Percentiles rank a stretch among this genome's conserved stretches.
Evolutionary conservation across 2,113 vertebrate species (phyloP).

Genomic region (Turdus rufiventris): DNA sequence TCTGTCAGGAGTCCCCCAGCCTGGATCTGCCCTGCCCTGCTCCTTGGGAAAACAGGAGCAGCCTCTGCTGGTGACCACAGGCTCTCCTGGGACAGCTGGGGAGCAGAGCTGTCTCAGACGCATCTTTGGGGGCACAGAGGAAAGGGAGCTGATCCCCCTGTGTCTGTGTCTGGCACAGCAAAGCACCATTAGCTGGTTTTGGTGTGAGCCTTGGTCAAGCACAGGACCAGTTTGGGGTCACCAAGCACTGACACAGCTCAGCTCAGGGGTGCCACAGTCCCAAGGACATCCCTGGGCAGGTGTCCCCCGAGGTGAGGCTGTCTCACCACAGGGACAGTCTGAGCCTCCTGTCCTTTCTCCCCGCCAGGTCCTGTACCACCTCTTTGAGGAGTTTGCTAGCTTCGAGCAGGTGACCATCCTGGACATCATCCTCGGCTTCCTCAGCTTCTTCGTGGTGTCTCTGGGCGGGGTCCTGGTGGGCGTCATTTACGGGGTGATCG

Average conservation of each 20-base stretch:
- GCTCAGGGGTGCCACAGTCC: background rate
- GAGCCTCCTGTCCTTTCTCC: background rate
- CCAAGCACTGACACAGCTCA: background rate
- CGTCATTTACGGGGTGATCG: constrained; percentile 87
- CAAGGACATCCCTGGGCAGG: background rate
- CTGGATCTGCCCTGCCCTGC: background rate
- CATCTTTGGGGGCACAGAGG: background rate
- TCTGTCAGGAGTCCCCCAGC: background rate
- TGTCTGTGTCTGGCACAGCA: background rate
- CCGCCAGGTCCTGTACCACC: constrained; percentile 91
- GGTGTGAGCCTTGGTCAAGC: background rate
- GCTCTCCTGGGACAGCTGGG: background rate
- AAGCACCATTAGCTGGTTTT: background rate
- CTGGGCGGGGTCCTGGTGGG: constrained; percentile 91
- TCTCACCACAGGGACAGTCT: background rate
- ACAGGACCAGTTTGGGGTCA: background rate
- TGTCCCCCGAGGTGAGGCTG: background rate
- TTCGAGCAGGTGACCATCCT: constrained; percentile 73
- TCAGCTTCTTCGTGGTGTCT: constrained; percentile 93
- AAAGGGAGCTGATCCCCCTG: fast-evolving
- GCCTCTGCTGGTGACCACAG: background rate
- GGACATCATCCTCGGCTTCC: constrained; percentile 85
- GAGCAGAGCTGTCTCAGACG: background rate
- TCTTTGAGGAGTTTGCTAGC: constrained; percentile 88
- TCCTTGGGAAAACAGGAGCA: background rate